Evolutionary conservation across 2,888 invertebrate species (phyloP).

Genomic region (Pyrocoelia pectoralis): DNA sequence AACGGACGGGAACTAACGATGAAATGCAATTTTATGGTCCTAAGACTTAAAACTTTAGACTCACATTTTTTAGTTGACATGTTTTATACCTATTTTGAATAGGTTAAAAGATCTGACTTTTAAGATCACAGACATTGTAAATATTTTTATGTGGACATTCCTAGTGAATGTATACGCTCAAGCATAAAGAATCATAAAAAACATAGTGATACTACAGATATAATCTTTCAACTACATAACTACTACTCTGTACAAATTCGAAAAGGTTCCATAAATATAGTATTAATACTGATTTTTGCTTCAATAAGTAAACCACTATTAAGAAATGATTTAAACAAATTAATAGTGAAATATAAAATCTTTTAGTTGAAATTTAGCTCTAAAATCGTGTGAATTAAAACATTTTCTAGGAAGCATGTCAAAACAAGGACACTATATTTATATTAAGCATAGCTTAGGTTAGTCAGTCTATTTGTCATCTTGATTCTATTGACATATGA

Average conservation of each 20-base stretch:
- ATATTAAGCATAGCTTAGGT: conserved; percentile 9
- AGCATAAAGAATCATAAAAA: conserved; percentile 22
- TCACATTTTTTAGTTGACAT: conserved; percentile 29
- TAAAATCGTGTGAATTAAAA: background rate
- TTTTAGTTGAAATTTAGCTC: background rate
- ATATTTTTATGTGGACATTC: conserved; percentile 21
- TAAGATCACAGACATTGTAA: conserved; percentile 38
- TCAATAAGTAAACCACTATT: background rate
- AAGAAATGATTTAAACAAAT: too few relatives aligned
- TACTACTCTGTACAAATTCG: background rate
- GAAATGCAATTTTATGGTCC: conserved; percentile 35
- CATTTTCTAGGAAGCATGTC: background rate
- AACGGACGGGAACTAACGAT: conserved; percentile 36
- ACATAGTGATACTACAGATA: conserved; percentile 27
- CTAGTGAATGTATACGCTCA: conserved; percentile 26
- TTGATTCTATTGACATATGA: conserved; percentile 18
- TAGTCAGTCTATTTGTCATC: conserved; percentile 29
- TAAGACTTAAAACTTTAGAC: conserved; percentile 29
- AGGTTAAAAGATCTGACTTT: conserved; percentile 37
- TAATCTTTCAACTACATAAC: background rate
- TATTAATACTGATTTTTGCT: conserved; percentile 7
- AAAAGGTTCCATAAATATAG: background rate
- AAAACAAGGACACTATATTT: background rate
- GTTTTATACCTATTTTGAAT: conserved; percentile 37
- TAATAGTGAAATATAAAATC: background rate